phyloP scores from a whole-genome alignment of 2,797 vertebrate species.

The Agapornis canus region DNA sequence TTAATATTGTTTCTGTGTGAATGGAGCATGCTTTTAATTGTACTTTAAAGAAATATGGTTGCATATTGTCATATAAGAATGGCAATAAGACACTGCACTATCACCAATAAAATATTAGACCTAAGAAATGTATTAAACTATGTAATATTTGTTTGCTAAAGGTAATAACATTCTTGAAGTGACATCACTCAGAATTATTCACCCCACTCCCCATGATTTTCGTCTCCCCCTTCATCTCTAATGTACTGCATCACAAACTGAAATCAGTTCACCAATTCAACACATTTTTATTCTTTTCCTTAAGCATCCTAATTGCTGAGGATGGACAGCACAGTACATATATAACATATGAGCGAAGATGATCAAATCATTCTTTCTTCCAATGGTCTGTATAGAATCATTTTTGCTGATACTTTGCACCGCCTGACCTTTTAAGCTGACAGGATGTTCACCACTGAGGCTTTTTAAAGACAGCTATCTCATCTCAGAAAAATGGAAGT shows the following conservation, averaged over 20 bases:
- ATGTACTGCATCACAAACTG: not conserved
- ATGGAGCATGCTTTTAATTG: not conserved
- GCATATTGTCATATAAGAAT: not conserved
- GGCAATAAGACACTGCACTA: not conserved
- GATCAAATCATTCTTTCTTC: conserved; percentile 73
- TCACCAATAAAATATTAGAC: not conserved
- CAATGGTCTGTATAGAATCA: conserved; percentile 38
- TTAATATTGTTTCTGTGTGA: not conserved
- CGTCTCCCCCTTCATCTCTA: not conserved
- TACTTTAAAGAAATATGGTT: not conserved
- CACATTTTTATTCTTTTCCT: conserved; percentile 9
- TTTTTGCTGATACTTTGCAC: conserved; percentile 74
- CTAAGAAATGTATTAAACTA: not conserved
- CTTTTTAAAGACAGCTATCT: conserved; percentile 77
- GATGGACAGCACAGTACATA: conserved; percentile 56
- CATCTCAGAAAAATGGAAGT: conserved; percentile 70
- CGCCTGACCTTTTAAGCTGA: conserved; percentile 78
- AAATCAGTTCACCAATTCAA: conserved; percentile 4
- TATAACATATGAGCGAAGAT: conserved; percentile 59
- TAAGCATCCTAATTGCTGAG: conserved; percentile 50
- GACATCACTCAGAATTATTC: not conserved
- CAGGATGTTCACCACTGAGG: conserved; percentile 67
- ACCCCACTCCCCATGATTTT: not conserved
- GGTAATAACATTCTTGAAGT: not conserved
- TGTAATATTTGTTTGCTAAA: not conserved